These are phyloP conservation scores for Pristis pectinata DNA, from an alignment of 2,797 vertebrate species.

Conservation along the genomic window DNA sequence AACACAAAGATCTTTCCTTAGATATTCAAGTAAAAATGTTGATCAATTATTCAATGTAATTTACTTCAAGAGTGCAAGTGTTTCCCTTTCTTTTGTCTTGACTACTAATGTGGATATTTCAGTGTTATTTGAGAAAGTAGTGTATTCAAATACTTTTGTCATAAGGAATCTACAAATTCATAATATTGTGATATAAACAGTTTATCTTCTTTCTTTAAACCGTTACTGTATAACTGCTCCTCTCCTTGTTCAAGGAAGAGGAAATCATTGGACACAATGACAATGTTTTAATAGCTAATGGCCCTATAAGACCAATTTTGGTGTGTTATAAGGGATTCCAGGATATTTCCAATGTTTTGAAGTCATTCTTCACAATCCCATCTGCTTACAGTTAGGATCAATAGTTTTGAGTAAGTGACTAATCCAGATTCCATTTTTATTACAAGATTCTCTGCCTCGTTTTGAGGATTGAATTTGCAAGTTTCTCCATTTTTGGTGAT, in stretches of 20 bases:
- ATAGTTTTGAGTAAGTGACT: not conserved
- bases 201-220: not conserved
- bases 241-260: not conserved
- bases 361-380: not conserved
- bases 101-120: not conserved
- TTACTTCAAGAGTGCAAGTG: not conserved
- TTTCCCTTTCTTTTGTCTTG: not conserved
- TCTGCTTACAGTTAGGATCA: not conserved
- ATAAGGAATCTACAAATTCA: not conserved
- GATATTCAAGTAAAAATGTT: not conserved
- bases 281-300: not conserved
- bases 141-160: not conserved
- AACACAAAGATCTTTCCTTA: not conserved
- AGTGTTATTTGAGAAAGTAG: not conserved
- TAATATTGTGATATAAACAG: not conserved
- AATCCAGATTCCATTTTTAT: slow-evolving; percentile 19
- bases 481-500: not conserved
- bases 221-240: not conserved
- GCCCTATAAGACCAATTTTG: not conserved
- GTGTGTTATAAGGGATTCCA: not conserved
- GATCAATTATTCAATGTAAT: not conserved
- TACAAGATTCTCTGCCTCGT: not conserved
- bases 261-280: not conserved
- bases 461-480: not conserved
- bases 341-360: not conserved